Evolutionary conservation across 2,113 vertebrate genomes (phyloP).

Genomic region (Seriola rivoliana): DNA sequence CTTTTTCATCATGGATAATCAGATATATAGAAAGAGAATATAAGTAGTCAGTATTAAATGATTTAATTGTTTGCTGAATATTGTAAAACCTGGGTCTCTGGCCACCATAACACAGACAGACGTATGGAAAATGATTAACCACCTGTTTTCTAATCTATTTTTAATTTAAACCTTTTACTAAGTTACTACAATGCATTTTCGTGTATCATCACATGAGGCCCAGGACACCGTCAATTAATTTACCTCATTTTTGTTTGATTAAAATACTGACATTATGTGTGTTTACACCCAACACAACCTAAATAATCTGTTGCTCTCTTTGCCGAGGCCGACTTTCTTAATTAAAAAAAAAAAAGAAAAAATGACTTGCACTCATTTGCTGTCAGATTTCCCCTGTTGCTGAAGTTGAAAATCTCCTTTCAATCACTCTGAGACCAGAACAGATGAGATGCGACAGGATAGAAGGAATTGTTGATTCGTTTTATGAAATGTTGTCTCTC

Average conservation of each 20-base stretch:
- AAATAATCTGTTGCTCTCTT: no score
- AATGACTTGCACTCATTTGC: background rate
- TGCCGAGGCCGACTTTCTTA: no score
- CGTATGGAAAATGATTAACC: background rate
- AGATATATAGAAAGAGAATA: background rate
- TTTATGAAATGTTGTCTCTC: slow-evolving; percentile 7
- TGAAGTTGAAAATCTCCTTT: slow-evolving; percentile 6
- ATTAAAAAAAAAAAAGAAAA: no score
- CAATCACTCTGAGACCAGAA: slow-evolving; percentile 22
- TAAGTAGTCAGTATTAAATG: background rate
- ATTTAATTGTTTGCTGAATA: no score
- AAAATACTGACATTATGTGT: background rate
- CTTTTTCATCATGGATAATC: background rate
- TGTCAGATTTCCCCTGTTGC: background rate
- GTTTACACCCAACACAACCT: background rate
- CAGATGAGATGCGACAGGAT: background rate
- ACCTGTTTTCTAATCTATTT: background rate
- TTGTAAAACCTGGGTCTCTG: no score
- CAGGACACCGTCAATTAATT: background rate
- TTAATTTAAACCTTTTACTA: background rate
- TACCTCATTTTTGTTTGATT: background rate
- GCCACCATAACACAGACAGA: background rate
- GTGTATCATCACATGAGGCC: background rate
- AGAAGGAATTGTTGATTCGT: slow-evolving; percentile 16
- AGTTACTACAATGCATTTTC: background rate